Evolutionary conservation across 2,888 invertebrate genomes (phyloP), one percentile per base, ranked within the genome.

Genomic region (Drosophila affinis): DNA sequence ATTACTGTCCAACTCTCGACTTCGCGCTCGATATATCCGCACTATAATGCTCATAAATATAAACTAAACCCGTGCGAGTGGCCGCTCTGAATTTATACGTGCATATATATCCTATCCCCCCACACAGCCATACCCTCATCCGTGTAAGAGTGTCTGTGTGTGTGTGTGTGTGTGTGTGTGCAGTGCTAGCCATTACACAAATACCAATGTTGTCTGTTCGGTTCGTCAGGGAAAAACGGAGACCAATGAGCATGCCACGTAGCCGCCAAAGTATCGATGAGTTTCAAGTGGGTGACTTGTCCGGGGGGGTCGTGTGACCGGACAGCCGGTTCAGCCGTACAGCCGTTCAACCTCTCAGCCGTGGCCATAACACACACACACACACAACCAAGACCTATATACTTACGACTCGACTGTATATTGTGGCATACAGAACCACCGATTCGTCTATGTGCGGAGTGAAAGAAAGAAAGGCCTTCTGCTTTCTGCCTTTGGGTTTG

Each of bases 41-140:
- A 90, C 91, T 91, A 91, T 91, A 92, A 91, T 91, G 89, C 90
- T 87, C 91, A 92, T 92, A 91, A 91, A 92, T 91, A 91, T 91
- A 89, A 92, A 91, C 91, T 91, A 91, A 91, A 89, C 82, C 78
- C 87, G 84, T 82, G 88, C 84, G 76, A 77, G 75, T 75, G 67
- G 62, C 63, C 56, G 59, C 69, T 55, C 72, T 57, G 60, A 64
- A 63, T 67, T 65, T 77, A 67, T 67, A 69, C 44, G 52, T 56
- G 60, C 53, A 55, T 63, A 47, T 49, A 55, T 72, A 69, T 68
- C 69, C 56, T 58, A 48, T 56, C 45, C 46, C 51, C 39, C 12
- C 14, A 39, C 9, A 29, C 29, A 9, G 29, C 7, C 29, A 29
- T 6, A 29, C 29, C 7, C 5, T 5, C 24, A 24, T 49, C 27